phyloP scores from a whole-genome alignment of 2,797 vertebrate species.

The Galago senegalensis region DNA sequence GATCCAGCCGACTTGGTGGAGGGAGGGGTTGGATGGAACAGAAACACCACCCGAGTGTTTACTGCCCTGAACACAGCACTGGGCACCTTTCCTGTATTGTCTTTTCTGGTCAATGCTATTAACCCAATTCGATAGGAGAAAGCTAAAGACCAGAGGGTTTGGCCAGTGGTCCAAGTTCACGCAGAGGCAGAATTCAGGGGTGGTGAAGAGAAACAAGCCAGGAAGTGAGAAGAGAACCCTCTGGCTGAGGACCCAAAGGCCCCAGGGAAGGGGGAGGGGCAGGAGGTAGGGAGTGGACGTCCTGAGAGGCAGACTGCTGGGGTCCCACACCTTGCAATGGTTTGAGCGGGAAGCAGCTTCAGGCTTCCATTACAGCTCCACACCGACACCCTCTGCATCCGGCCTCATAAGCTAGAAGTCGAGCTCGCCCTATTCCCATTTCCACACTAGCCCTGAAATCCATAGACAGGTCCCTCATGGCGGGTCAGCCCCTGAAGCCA shows the following conservation, averaged over 20 bases:
- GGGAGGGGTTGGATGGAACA: not conserved
- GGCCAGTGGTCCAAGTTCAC: not conserved
- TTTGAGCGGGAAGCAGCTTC: not conserved
- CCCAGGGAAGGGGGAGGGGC: not conserved
- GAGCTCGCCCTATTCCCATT: not conserved
- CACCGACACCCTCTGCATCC: not conserved
- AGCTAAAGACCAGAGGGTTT: not conserved
- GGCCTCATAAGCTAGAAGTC: not conserved
- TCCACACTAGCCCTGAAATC: not conserved
- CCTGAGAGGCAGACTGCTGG: too few species aligned
- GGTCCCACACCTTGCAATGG: not conserved
- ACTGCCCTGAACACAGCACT: not conserved
- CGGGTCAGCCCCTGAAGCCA: not conserved
- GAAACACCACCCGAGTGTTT: not conserved
- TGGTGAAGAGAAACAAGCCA: not conserved
- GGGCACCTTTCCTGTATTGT: not conserved
- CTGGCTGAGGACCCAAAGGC: rapidly evolving
- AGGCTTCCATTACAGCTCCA: not conserved
- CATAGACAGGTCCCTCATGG: rapidly evolving
- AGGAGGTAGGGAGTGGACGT: not conserved
- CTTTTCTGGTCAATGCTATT: not conserved
- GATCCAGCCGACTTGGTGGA: not conserved
- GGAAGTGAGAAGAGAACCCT: not conserved
- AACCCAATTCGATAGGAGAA: not conserved
- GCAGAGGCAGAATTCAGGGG: not conserved